A percentile compares a stretch with the other conserved stretches of the same genome.
Conservation (phyloP, 2,888 invertebrate species). For the Stictocephala bisonia region DNA sequence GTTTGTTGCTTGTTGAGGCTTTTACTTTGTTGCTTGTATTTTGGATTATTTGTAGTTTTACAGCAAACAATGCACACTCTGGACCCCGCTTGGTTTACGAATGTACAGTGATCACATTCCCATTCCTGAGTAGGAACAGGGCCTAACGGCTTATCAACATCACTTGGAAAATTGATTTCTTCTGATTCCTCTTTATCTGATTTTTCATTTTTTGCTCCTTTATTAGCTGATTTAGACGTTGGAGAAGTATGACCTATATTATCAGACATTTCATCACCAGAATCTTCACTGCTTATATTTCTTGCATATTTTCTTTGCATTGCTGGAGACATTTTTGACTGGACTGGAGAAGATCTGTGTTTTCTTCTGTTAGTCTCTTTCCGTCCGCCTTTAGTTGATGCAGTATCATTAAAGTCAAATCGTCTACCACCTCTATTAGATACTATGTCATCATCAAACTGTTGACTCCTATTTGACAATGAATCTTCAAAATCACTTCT, state of each 20-base stretch:
- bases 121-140: constrained; percentile 66
- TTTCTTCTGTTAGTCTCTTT: constrained; percentile 20
- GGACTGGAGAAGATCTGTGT: constrained; percentile 34
- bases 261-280: constrained; percentile 43
- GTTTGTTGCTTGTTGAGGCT: neutral
- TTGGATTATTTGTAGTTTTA: constrained; percentile 71
- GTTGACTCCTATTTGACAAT: constrained; percentile 20
- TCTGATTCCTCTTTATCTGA: constrained; percentile 57
- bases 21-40: constrained; percentile 28
- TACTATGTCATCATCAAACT: constrained; percentile 47
- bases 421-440: constrained; percentile 28
- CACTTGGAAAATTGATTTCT: constrained; percentile 40
- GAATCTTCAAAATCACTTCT: constrained; percentile 25
- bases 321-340: constrained; percentile 14
- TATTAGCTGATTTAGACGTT: neutral
- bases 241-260: neutral
- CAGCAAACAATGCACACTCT: constrained; percentile 88
- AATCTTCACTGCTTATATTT: constrained; percentile 43
- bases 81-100: constrained; percentile 82
- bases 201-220: neutral
- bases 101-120: constrained; percentile 93
- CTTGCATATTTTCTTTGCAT: constrained; percentile 16
- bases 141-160: constrained; percentile 53
- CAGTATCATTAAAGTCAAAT: constrained; percentile 13
- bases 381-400: constrained; percentile 14